These are phyloP conservation scores for Lobophora halterata DNA, from an alignment of 2,888 invertebrate genomes.

Conservation along the genomic window DNA sequence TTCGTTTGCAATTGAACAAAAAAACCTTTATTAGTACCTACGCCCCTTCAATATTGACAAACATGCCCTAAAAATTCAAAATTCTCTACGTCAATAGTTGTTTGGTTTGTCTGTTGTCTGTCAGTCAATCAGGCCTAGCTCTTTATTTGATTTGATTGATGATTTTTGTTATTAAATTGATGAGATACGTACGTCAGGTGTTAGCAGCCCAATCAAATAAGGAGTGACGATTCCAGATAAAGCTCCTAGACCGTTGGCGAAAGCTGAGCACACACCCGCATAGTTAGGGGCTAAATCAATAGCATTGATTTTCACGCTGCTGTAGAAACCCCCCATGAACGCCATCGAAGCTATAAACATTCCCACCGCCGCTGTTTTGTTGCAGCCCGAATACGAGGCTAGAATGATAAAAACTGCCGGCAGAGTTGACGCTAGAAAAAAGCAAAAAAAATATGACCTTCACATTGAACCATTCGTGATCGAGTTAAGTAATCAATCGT, in stretches of 20 bases:
- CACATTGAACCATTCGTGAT: slow-evolving; percentile 36
- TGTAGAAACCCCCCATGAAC: slow-evolving; percentile 86
- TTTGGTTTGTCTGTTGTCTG: no score
- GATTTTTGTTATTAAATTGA: no score
- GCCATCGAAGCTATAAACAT: slow-evolving; percentile 83
- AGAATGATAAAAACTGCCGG: slow-evolving; percentile 83
- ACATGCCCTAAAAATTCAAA: no score
- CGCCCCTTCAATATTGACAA: no score
- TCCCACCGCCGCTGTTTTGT: slow-evolving; percentile 68
- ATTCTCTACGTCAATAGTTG: no score
- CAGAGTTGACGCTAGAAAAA: slow-evolving; percentile 79
- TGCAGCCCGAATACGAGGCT: slow-evolving; percentile 83
- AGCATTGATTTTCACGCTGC: slow-evolving; percentile 84
- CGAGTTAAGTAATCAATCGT: slow-evolving; percentile 28
- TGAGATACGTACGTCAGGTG: slow-evolving; percentile 80
- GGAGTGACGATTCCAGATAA: slow-evolving; percentile 83
- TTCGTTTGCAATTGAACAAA: no score
- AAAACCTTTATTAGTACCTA: no score
- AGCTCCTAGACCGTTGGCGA: slow-evolving; percentile 83
- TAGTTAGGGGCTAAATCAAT: slow-evolving; percentile 84
- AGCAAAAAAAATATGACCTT: slow-evolving; percentile 42
- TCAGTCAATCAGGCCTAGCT: no score
- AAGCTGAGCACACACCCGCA: slow-evolving; percentile 83
- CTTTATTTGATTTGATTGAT: no score
- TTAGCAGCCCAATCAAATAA: slow-evolving; percentile 80